Conservation (phyloP, 2,888 invertebrate species). For the Heteromurus nitidus region DNA sequence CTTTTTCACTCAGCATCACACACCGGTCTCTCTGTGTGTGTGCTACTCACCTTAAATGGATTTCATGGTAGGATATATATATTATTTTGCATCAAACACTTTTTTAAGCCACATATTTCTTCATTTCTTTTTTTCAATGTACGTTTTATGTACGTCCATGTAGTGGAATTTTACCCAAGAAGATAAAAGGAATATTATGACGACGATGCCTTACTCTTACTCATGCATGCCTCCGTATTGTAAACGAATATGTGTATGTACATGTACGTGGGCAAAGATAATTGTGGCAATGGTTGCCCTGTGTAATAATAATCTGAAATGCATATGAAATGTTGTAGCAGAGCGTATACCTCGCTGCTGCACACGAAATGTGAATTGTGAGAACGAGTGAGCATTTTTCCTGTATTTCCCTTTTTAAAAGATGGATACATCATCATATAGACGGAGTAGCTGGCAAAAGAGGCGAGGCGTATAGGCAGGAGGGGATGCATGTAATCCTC, state of each 20-base stretch:
- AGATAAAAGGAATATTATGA: slow-evolving; percentile 9
- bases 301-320: no score
- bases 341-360: no score
- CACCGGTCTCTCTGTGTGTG: no score
- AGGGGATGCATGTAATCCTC: background rate
- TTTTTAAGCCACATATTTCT: background rate
- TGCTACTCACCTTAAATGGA: slow-evolving; percentile 21
- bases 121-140: slow-evolving; percentile 5
- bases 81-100: background rate
- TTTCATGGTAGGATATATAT: background rate
- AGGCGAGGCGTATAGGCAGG: slow-evolving; percentile 18
- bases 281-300: no score
- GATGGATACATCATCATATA: background rate
- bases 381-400: slow-evolving; percentile 13
- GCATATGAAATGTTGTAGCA: no score
- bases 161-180: slow-evolving; percentile 37
- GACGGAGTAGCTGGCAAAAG: background rate
- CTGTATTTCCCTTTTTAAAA: slow-evolving; percentile 1
- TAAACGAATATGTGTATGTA: no score
- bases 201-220: no score
- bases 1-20: background rate
- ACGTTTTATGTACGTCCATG: background rate
- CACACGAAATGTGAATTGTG: no score
- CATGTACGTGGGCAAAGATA: no score
- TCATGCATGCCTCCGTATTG: no score